Base-by-base conservation (phyloP, 1,140 invertebrate species). In the Drosophila equinoxialis region DNA sequence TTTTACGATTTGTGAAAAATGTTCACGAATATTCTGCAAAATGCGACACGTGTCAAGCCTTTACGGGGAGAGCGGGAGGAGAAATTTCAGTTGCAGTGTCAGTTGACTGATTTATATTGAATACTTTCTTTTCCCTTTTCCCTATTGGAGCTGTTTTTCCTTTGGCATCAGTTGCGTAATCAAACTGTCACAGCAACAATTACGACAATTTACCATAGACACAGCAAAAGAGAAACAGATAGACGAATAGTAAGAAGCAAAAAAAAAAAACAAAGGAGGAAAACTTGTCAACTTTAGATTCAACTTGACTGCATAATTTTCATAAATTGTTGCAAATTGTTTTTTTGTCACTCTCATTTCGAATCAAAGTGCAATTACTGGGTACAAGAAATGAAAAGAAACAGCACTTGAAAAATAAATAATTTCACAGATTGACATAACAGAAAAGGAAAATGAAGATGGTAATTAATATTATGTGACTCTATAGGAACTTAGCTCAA, bases 291-390 rank as follows among this genome's bases (percentile, higher is more conserved):
- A 60, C 23, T 45, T 54, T 55, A 23, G 61, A 70, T 67, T 68
- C 65, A 68, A 57, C 68, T 71, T 62, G 72, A 70, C 70, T 79
- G 70, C 54, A 75, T 80, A 72, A 89, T 80, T 89, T 87, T 79
- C 74, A 87, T 89, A 87, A 87, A 89, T 87, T 89, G 80, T 74
- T 71, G 83, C 84, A 89, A 89, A 87, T 83, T 87, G 71, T 77
- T 76, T 71, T 64, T 68, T 81, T 64, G 23, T 59, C 62, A 62
- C 70, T 62, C 39, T 23, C 17, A 35, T 60, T 37, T 37, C 14
- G 51, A 35, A 23, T 13, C 33, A 59, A 33, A 59, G 35, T 59
- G 35, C 4, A 30, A 30, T 30, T 30, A 30, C 30, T 30, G 6
- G 1, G 30, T 6, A 6, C 6, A 6, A 30, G 30, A 17, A 20